Evolutionary conservation across 2,888 invertebrate genomes (phyloP).

Genomic region (Drosophila greeni): DNA sequence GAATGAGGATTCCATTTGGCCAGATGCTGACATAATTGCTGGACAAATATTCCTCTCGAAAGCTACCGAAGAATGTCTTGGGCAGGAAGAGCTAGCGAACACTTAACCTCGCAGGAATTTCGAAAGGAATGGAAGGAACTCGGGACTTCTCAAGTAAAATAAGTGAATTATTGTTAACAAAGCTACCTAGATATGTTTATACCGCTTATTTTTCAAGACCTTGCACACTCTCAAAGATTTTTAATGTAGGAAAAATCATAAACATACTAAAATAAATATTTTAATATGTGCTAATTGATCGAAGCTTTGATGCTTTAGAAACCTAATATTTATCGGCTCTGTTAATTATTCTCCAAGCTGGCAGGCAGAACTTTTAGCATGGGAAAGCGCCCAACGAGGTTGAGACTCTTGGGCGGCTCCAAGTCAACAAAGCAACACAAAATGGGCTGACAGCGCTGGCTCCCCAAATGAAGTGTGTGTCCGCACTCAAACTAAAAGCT

Average conservation of each 20-base stretch:
- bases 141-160: no score
- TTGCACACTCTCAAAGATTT: background rate
- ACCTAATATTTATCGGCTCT: background rate
- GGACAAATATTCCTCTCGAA: background rate
- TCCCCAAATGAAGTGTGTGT: constrained; percentile 46
- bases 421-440: constrained; percentile 36
- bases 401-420: constrained; percentile 27
- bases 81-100: background rate
- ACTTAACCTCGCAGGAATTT: constrained; percentile 1
- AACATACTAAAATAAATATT: background rate
- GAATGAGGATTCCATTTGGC: constrained; percentile 10
- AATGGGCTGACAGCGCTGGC: constrained; percentile 10
- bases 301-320: background rate
- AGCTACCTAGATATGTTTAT: background rate
- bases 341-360: background rate
- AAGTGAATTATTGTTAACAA: background rate
- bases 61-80: background rate
- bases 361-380: constrained; percentile 7
- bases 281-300: constrained; percentile 29
- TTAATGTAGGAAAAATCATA: no score
- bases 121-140: background rate
- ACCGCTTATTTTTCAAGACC: background rate
- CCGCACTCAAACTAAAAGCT: constrained; percentile 44
- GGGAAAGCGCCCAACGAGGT: constrained; percentile 34
- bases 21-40: constrained; percentile 47